A percentile compares a stretch with the other conserved stretches of the same genome.
These are phyloP conservation scores for Callithrix jacchus DNA, from an alignment of 2,113 vertebrate genomes.

Conservation along the genomic window DNA sequence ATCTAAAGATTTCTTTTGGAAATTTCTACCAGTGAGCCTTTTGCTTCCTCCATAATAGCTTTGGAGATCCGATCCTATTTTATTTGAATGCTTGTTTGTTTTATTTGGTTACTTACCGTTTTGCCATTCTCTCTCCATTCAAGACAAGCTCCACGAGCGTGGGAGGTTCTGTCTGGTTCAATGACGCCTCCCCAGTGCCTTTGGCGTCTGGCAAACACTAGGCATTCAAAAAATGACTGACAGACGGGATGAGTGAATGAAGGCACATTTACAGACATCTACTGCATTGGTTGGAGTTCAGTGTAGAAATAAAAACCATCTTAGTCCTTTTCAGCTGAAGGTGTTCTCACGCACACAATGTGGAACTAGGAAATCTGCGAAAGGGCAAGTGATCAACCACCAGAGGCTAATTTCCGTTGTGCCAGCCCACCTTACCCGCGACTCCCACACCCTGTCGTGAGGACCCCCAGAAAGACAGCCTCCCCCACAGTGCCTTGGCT, in stretches of 20 bases:
- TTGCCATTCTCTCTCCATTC: neutral
- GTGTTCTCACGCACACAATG: neutral
- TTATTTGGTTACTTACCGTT: neutral
- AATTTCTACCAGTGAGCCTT: neutral
- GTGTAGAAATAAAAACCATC: neutral
- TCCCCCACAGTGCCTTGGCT: fast-evolving
- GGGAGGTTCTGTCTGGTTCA: neutral
- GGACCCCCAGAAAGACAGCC: neutral
- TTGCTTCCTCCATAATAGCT: neutral
- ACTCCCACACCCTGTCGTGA: fast-evolving
- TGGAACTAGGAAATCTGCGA: neutral
- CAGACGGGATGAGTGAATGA: fast-evolving
- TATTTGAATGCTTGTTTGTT: fast-evolving
- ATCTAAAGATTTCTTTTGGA: neutral
- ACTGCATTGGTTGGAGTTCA: neutral
- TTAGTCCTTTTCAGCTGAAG: neutral
- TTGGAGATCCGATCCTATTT: neutral
- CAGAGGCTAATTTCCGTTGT: neutral
- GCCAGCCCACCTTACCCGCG: neutral
- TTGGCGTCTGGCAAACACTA: neutral
- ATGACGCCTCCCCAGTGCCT: no score
- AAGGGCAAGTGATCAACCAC: neutral
- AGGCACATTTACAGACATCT: neutral
- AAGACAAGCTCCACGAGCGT: neutral
- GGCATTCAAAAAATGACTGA: neutral